Evolutionary conservation across 2,797 vertebrate species (phyloP).

Genomic region (Anguilla anguilla): DNA sequence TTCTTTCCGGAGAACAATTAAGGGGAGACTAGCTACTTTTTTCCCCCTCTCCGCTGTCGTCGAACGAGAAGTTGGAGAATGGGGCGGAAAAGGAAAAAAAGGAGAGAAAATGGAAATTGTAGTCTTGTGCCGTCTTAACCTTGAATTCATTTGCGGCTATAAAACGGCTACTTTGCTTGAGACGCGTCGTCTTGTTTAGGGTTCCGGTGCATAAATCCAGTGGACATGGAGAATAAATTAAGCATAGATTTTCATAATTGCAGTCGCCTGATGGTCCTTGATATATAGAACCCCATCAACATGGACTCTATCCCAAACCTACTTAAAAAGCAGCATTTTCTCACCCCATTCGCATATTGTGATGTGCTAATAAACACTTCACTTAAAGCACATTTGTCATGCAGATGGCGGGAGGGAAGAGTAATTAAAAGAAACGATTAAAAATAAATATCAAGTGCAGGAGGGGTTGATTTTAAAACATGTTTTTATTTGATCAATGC

Average conservation of each 20-base stretch:
- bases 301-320: constrained; percentile 72
- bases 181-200: constrained; percentile 81
- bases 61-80: neutral
- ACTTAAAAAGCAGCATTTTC: constrained; percentile 64
- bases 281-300: constrained; percentile 76
- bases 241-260: constrained; percentile 89
- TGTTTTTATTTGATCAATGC: constrained; percentile 25
- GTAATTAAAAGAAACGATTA: constrained; percentile 66
- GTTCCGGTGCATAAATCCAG: constrained; percentile 78
- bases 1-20: constrained; percentile 49
- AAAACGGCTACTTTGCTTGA: constrained; percentile 49
- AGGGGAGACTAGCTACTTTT: neutral
- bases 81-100: constrained; percentile 11
- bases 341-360: constrained; percentile 52
- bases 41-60: constrained; percentile 19
- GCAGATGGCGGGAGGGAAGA: constrained; percentile 50
- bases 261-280: constrained; percentile 74
- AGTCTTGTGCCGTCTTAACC: neutral
- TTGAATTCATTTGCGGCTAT: constrained; percentile 32
- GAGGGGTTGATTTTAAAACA: constrained; percentile 10
- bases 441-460: constrained; percentile 21
- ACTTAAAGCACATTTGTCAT: constrained; percentile 63
- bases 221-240: constrained; percentile 89
- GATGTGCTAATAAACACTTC: constrained; percentile 66
- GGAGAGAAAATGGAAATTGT: constrained; percentile 24